phyloP scores from a whole-genome alignment of 2,113 vertebrate species.

The Pipa parva region DNA sequence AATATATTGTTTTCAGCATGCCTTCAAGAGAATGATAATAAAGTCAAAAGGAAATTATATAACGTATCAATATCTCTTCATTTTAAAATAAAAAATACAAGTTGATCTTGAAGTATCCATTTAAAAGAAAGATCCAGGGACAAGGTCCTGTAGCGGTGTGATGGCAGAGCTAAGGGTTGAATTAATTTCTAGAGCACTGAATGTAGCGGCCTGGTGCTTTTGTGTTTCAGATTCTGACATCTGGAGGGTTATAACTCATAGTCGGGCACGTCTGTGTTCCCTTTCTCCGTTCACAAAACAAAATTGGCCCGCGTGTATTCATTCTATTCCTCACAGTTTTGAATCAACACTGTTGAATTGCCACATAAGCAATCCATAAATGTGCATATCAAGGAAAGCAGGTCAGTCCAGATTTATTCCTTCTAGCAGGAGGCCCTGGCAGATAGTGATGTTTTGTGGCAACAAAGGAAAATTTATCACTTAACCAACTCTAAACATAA shows the following conservation, averaged over 20 bases:
- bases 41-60: no score
- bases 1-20: no score
- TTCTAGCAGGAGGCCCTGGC: slow-evolving; percentile 14
- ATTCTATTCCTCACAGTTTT: slow-evolving; percentile 21
- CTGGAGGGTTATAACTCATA: slow-evolving; percentile 37
- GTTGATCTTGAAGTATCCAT: no score
- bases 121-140: no score
- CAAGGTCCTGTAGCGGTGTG: no score
- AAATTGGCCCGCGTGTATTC: slow-evolving; percentile 18
- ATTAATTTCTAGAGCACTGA: slow-evolving; percentile 11
- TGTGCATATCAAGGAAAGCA: slow-evolving; percentile 24
- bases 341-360: slow-evolving; percentile 22
- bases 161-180: slow-evolving; percentile 13
- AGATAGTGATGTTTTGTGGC: slow-evolving; percentile 6
- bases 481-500: no score
- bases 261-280: slow-evolving; percentile 23
- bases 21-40: no score
- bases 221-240: slow-evolving; percentile 34
- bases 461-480: slow-evolving; percentile 25
- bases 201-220: slow-evolving; percentile 18
- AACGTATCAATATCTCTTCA: no score
- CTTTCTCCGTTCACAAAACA: slow-evolving; percentile 20
- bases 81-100: no score
- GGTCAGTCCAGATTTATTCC: slow-evolving; percentile 21
- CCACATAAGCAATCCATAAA: slow-evolving; percentile 23